Evolutionary conservation across 1,140 invertebrate species (phyloP), one percentile per base, ranked within the genome.

Genomic region (Tigriopus japonicus): DNA sequence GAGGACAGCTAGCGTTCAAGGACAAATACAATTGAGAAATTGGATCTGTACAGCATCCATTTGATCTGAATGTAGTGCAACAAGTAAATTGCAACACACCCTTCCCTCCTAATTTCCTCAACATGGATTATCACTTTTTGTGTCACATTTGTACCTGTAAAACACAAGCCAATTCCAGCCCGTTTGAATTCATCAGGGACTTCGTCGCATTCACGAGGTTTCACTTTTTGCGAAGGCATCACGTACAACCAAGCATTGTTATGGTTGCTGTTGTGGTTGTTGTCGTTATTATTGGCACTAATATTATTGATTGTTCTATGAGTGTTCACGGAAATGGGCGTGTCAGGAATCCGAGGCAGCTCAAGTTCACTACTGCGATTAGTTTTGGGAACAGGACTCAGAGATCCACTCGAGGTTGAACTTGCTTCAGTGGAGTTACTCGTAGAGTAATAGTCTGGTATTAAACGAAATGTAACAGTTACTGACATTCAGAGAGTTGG

Each of bases 161-260:
- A 49, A 28, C 58, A 59, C n/a, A 51, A 14, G 13, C 58, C 58
- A 12, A 59, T 59, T 14, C 58, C 58, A 17, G 42, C 58, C 3
- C 58, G n/a, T 51, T 19, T 17, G 49, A 59, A 59, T 28, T 59
- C 58, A 49, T 59, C 58, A 2, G 41, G 24, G 3, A 40, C 19
- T 49, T 59, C 58, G 43, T 59, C 58, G 23, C 58, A 59, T 14
- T 52, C 42, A 23, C 42, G 14, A 17, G 41, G 58, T 28, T 45
- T n/a, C n/a, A 49, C 15, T 42, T 28, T 43, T 19, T 52, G 10
- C 14, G 15, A 40, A 43, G 58, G 58, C 19, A 59, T 24, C 17
- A 59, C 43, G 28, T 35, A 35, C 3, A 35, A 9, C 28, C 28
- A 35, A 54, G 28, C 28, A 35, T 35, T 35, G 3, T 35, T 35